phyloP scores from a whole-genome alignment of 2,113 vertebrate genomes.

The Salvator merianae region DNA sequence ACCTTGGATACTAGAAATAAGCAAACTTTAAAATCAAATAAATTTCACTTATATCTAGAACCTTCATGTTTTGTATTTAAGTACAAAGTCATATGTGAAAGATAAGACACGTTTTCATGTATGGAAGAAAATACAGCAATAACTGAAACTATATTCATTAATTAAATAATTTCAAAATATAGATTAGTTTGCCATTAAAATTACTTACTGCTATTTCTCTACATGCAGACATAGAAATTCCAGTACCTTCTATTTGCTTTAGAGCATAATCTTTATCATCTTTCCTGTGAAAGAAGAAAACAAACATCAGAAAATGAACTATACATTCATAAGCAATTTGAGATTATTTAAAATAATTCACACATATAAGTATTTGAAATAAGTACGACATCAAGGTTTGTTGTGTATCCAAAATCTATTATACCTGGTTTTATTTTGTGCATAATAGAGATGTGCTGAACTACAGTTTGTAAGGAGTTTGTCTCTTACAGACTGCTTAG shows the following conservation, averaged over 20 bases:
- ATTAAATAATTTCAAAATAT: slow-evolving; percentile 19
- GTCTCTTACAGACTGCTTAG: too few species aligned
- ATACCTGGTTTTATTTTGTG: too few species aligned
- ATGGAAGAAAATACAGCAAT: background rate
- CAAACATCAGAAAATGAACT: slow-evolving; percentile 44
- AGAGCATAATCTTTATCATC: slow-evolving; percentile 99
- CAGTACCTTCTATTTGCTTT: slow-evolving; percentile 99
- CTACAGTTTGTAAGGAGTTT: too few species aligned
- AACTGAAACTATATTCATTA: slow-evolving; percentile 8
- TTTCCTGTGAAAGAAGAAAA: slow-evolving; percentile 88
- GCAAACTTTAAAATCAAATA: too few species aligned
- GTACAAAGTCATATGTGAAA: background rate
- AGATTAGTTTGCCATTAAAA: slow-evolving; percentile 48
- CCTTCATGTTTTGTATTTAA: background rate
- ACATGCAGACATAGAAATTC: slow-evolving; percentile 99
- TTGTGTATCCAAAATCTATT: background rate
- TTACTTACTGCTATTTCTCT: slow-evolving; percentile 99
- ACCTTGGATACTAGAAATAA: too few species aligned
- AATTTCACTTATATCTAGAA: background rate
- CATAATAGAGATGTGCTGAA: too few species aligned
- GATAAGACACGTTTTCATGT: rapidly evolving
- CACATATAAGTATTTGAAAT: background rate
- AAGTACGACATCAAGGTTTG: too few species aligned
- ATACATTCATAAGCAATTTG: slow-evolving; percentile 38
- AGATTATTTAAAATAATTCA: slow-evolving; percentile 5